A percentile compares a stretch with the other conserved stretches of the same genome.
Conservation (phyloP, 2,113 vertebrate genomes). For the Zosterops japonicus region DNA sequence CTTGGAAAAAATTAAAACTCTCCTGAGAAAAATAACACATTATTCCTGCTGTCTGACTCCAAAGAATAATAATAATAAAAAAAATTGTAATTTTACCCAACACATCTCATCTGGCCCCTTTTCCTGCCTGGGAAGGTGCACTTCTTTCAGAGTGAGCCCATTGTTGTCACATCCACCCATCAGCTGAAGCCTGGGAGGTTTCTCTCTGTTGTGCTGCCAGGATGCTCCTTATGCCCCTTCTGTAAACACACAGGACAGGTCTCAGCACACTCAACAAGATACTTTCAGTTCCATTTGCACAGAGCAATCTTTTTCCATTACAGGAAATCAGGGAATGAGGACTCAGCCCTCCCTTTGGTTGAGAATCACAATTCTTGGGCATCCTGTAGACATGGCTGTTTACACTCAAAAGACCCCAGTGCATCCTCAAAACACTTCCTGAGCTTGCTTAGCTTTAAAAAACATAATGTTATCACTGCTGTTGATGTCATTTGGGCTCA, state of each 20-base stretch:
- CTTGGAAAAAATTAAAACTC: neutral
- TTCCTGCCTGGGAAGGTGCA: neutral
- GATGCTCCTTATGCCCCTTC: neutral
- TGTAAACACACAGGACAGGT: neutral
- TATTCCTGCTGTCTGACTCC: neutral
- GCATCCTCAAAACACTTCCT: neutral
- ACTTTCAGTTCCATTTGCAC: neutral
- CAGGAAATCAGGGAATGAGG: neutral
- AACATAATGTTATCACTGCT: neutral
- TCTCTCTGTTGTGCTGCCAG: neutral
- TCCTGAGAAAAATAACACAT: neutral
- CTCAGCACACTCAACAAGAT: neutral
- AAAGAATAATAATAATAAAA: neutral
- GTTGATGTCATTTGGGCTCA: neutral
- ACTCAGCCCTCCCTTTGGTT: neutral
- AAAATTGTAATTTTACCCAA: neutral
- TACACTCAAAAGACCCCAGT: neutral
- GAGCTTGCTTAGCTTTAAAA: neutral
- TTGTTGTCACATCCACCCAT: neutral
- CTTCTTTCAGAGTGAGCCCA: fast-evolving
- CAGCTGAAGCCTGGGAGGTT: neutral
- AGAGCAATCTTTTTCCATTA: neutral
- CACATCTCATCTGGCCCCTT: fast-evolving
- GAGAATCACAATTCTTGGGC: neutral
- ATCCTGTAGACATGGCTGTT: neutral